Evolutionary conservation across 1,140 invertebrate genomes (phyloP).

Genomic region (Vollenhovia emeryi): DNA sequence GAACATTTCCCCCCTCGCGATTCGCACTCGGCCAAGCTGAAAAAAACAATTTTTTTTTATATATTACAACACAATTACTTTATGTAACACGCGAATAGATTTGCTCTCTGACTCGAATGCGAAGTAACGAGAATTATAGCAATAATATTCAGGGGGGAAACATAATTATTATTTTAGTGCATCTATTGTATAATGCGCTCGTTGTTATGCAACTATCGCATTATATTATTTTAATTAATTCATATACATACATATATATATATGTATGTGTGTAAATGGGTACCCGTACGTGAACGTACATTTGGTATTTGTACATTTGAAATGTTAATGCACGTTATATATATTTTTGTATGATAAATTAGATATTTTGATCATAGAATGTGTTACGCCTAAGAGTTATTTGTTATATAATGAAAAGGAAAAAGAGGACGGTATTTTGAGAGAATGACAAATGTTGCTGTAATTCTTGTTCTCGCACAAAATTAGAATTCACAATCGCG

Average conservation of each 20-base stretch:
- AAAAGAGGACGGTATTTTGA: not conserved
- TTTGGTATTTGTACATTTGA: not conserved
- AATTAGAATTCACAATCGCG: not conserved
- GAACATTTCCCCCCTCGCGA: constrained; percentile 30
- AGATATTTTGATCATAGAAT: not conserved
- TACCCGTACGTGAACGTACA: not conserved
- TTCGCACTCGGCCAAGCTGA: constrained; percentile 10
- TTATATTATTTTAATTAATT: constrained; percentile 5
- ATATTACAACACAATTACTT: not conserved
- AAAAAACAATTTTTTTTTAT: constrained; percentile 38
- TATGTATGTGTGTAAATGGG: too few relatives aligned
- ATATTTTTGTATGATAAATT: not conserved
- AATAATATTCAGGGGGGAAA: not conserved
- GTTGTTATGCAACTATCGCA: not conserved
- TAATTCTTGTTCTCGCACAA: not conserved
- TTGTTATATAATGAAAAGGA: not conserved
- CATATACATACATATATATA: not conserved
- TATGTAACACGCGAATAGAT: not conserved
- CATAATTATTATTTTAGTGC: constrained; percentile 25
- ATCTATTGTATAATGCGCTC: not conserved
- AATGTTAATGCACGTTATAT: not conserved
- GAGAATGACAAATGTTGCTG: not conserved
- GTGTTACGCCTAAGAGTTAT: not conserved
- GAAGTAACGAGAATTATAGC: not conserved
- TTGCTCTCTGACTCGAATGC: not conserved